Evolutionary conservation across 2,888 invertebrate genomes (phyloP), one percentile per base, ranked within the genome.

Genomic region (Lapara coniferarum): DNA sequence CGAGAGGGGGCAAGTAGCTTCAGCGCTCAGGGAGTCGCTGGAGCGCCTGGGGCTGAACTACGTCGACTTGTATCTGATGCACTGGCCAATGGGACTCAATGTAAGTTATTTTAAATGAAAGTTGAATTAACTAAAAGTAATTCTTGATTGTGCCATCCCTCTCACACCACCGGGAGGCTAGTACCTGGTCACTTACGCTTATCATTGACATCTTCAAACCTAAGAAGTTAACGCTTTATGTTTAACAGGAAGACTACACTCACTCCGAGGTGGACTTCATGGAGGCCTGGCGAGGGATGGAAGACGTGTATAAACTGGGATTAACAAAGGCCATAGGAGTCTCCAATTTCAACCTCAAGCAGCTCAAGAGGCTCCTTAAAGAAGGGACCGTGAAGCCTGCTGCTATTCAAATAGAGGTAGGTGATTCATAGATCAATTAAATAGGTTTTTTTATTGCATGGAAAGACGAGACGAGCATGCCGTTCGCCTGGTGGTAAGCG

Each of bases 51-150:
- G 95, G 0, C 81, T 97, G 4, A 94, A 95, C 16, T 97, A 97
- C 75, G 88, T 98, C 0, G 97, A 98, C 83, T 87, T 98, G 4
- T 98, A 96, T 79, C 92, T 98, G 12, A 96, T 98, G 83, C 98
- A 98, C 81, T 96, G 97, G 96, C 98, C 98, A 0, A 93, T 97
- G 56, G 96, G 95, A 5, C 95, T 96, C 67, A 92, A 92, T 70
- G 93, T 94, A 71, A 87, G 8, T 49, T 12, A 53, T 4, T 12
- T n/a, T n/a, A n/a, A n/a, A n/a, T n/a, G n/a, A n/a, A n/a, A n/a
- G n/a, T n/a, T n/a, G n/a, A n/a, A n/a, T n/a, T n/a, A n/a, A n/a
- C n/a, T n/a, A n/a, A n/a, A n/a, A n/a, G n/a, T n/a, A n/a, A n/a
- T n/a, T n/a, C n/a, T n/a, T n/a, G n/a, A n/a, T n/a, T n/a, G n/a